These are phyloP conservation scores for Catostylus mosaicus DNA, from an alignment of 30 jellyfish, hydroid and myxozoan species.

Conservation along the genomic window DNA sequence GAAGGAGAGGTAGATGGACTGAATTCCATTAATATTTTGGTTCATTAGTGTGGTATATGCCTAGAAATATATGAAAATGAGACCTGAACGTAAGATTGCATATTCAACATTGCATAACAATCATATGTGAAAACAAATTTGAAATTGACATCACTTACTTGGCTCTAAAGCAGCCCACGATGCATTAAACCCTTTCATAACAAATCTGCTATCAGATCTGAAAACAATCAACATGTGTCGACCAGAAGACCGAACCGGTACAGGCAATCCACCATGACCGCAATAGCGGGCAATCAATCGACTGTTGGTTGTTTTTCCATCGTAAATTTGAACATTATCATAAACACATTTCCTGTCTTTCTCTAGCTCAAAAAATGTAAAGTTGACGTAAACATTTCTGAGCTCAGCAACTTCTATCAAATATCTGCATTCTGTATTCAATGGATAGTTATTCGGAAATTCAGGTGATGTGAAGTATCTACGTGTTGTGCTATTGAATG, in stretches of 20 bases:
- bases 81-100: too few relatives aligned
- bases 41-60: too few relatives aligned
- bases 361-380: constrained; percentile 74
- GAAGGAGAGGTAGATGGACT: too few relatives aligned
- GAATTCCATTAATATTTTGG: too few relatives aligned
- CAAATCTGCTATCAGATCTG: constrained; percentile 56
- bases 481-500: constrained; percentile 11
- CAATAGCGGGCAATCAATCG: constrained; percentile 67
- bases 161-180: constrained; percentile 92
- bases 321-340: constrained; percentile 79
- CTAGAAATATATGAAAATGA: too few relatives aligned
- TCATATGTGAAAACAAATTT: not conserved
- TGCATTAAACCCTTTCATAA: constrained; percentile 81
- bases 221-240: constrained; percentile 68
- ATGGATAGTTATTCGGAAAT: constrained; percentile 71
- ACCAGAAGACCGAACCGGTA: constrained; percentile 87
- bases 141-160: constrained; percentile 53
- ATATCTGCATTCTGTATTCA: constrained; percentile 58
- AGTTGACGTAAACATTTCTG: constrained; percentile 60
- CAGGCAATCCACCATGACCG: constrained; percentile 60
- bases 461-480: constrained; percentile 74
- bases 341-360: constrained; percentile 76
- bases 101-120: too few relatives aligned
- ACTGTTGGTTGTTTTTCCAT: constrained; percentile 43
- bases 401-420: constrained; percentile 51